Percentiles rank a stretch among this genome's conserved stretches.
These are phyloP conservation scores for Belonocnema kinseyi DNA, from an alignment of 1,140 invertebrate genomes.

Conservation along the genomic window DNA sequence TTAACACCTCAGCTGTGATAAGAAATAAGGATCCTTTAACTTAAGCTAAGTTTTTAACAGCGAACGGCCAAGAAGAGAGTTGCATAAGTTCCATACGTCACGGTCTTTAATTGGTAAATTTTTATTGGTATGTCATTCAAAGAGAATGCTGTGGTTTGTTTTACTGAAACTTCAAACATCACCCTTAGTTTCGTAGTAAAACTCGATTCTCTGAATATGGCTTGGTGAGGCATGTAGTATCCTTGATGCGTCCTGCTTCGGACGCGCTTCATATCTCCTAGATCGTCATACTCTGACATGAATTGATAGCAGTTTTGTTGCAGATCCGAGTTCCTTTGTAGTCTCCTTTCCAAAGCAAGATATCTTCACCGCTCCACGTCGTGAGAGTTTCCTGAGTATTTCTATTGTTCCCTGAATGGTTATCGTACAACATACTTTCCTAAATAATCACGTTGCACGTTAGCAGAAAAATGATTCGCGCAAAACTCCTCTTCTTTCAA, in stretches of 20 bases:
- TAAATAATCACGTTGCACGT: background rate
- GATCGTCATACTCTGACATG: background rate
- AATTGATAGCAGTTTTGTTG: background rate
- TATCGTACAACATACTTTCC: background rate
- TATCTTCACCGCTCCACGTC: background rate
- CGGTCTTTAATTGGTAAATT: too few relatives aligned
- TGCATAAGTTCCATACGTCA: too few relatives aligned
- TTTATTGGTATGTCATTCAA: too few relatives aligned
- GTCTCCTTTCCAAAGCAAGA: background rate
- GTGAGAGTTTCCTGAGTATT: background rate
- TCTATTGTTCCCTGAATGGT: background rate
- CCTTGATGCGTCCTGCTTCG: background rate
- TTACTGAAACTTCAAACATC: too few relatives aligned
- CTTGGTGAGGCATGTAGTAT: too few relatives aligned
- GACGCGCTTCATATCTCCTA: too few relatives aligned
- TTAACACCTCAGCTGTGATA: background rate
- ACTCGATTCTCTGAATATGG: too few relatives aligned
- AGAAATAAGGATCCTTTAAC: background rate
- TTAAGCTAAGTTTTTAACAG: background rate
- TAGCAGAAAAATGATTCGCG: too few relatives aligned
- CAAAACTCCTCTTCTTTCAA: background rate
- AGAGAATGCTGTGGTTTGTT: too few relatives aligned
- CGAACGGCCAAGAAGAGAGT: background rate
- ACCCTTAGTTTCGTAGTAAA: too few relatives aligned
- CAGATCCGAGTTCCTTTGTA: background rate